These are phyloP conservation scores for Noctua pronuba DNA, from an alignment of 2,888 invertebrate genomes.

Conservation along the genomic window DNA sequence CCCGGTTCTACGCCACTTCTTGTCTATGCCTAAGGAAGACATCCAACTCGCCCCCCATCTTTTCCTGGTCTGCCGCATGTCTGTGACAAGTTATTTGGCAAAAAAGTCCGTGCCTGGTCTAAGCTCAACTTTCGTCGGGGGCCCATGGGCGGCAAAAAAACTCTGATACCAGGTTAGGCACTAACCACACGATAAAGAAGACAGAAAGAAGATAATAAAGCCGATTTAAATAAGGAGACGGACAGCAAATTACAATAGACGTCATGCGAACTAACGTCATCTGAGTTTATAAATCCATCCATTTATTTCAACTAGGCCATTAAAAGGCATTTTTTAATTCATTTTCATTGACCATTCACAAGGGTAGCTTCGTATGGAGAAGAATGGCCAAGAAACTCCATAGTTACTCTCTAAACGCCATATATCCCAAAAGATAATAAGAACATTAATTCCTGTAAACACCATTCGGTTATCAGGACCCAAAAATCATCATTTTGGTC, in stretches of 20 bases:
- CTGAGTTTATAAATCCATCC: not conserved
- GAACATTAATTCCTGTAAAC: not conserved
- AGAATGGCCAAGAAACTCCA: not conserved
- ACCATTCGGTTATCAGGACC: not conserved
- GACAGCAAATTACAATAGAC: not conserved
- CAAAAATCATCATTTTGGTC: constrained; percentile 4
- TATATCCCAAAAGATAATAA: not conserved
- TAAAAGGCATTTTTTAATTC: not conserved
- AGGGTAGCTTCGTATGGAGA: not conserved
- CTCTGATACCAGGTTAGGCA: too few relatives aligned
- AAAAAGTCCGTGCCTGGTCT: not conserved
- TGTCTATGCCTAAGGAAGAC: not conserved
- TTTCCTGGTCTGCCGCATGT: not conserved
- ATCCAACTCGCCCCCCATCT: not conserved
- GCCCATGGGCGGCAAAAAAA: too few relatives aligned
- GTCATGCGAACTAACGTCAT: not conserved
- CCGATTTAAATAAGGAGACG: not conserved
- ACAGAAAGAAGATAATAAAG: too few relatives aligned
- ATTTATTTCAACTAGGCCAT: not conserved
- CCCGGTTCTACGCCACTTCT: not conserved
- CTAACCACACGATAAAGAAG: too few relatives aligned
- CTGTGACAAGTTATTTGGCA: not conserved
- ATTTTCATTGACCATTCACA: not conserved
- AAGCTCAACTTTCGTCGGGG: not conserved
- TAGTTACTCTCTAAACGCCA: not conserved